Base-by-base conservation (phyloP, 2,797 vertebrate genomes). In the Crypturellus tataupa region DNA sequence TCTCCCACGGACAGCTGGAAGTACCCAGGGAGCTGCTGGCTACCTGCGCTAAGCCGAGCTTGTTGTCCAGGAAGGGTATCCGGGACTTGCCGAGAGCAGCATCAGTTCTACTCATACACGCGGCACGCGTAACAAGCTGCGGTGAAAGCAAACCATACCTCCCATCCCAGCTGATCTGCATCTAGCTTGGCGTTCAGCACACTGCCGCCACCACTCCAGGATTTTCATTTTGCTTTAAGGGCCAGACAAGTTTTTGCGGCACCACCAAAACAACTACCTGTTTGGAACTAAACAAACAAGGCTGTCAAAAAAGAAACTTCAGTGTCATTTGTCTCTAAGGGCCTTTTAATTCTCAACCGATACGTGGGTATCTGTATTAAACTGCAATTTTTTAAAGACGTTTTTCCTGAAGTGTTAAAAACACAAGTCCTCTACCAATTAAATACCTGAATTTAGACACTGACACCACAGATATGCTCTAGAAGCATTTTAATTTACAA, bases 401-500 rank as follows among this genome's bases (percentile, higher is more conserved):
- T 29, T 47, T 67, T 65, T 35, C 25, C 49, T 53, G n/a, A 44
- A 33, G 39, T 55, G 68, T 40, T 37, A 53, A 58, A 85, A 84
- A 82, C 8, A 8, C n/a, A 76, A 76, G 39, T 13, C 40, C 65
- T 39, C 19, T 37, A n/a, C 47, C 19, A 80, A 76, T 65, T 44
- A 56, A 80, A 16, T 55, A 89, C 6, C 25, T 73, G 80, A 92
- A 92, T 67, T 39, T 39, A 92, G 87, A 96, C 94, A 84, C 89
- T 4, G 77, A 95, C 85, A 90, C 81, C 68, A 47, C 0, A 84
- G 72, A 40, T 93, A 97, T 98, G 99, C 99, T 99, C 99, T 98
- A 99, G 98, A 98, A 99, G 99, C 99, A 98, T 99, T 98, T 99
- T 99, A 99, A 99, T 99, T 99, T 99, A 99, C 98, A 99, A 99